Evolutionary conservation across 1,140 invertebrate genomes (phyloP).

Genomic region (Diplogasteroides magnus): DNA sequence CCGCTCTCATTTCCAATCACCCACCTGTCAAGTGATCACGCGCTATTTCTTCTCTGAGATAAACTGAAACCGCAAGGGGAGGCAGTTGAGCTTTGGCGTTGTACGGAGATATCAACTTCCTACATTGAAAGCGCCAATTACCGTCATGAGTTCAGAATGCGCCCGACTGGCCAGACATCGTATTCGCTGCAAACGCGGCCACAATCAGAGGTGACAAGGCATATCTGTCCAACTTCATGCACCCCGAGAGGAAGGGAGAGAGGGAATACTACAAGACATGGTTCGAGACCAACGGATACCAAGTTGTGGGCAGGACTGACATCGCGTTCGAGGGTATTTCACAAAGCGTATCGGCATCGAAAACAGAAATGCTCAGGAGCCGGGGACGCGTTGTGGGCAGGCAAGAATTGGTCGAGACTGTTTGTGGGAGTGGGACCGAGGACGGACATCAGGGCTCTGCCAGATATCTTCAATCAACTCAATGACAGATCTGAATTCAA

Average conservation of each 20-base stretch:
- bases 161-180: constrained; percentile 50
- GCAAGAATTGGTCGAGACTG: constrained; percentile 39
- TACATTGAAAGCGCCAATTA: constrained; percentile 7
- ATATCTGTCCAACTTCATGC: constrained; percentile 51
- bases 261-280: constrained; percentile 48
- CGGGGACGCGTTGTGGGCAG: constrained; percentile 49
- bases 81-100: too few species aligned
- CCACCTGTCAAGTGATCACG: background rate
- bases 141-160: constrained; percentile 40
- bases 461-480: constrained; percentile 37
- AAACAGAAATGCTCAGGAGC: constrained; percentile 44
- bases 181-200: constrained; percentile 53
- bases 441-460: constrained; percentile 47
- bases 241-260: constrained; percentile 53
- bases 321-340: constrained; percentile 53
- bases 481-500: constrained; percentile 39
- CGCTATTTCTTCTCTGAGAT: background rate
- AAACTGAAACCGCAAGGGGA: constrained; percentile 19
- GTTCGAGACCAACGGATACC: constrained; percentile 49
- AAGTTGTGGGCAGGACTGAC: constrained; percentile 38
- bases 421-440: constrained; percentile 53
- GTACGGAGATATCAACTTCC: too few species aligned
- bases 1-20: too few species aligned
- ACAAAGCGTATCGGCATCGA: too few species aligned
- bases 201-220: constrained; percentile 47